Evolutionary conservation across 2,113 vertebrate genomes (phyloP), one percentile per base, ranked within the genome.

Genomic region (Myotis brandtii): DNA sequence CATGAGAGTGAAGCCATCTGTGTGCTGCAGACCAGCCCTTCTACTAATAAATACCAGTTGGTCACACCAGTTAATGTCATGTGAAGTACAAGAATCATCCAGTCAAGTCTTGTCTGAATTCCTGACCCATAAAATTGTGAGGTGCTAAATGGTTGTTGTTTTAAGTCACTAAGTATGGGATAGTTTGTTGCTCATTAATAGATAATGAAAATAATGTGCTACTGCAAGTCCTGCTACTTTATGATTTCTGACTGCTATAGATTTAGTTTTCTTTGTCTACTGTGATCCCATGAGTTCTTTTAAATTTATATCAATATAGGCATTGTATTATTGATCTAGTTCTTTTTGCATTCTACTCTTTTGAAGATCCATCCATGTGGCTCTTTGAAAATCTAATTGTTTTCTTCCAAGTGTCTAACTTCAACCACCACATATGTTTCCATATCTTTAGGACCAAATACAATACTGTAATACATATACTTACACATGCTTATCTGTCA

Each of bases 311-410:
- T 92, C 50, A 59, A 66, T 69, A 40, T n/a, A 46, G 5, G 21
- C 13, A 80, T 48, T 83, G 27, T 3, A 37, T 32, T 86, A 62
- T 18, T 67, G n/a, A 95, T 64, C 10, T 79, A 37, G 25, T 54
- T 75, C 54, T 52, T 34, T 40, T 48, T 70, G 46, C 9, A 52
- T 64, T 88, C 32, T 56, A 10, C 37, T 91, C 6, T 52, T 86
- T 56, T 73, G 46, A 94, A 84, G 52, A 66, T 72, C 40, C 5
- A 69, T 40, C 16, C 48, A 82, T 59, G 37, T 64, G 69, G 8
- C 6, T 80, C 56, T 91, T 94, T 79, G 21, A 69, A 87, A 95
- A 89, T 54, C 40, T 89, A 32, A 4, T 73, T 85, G 18, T 87
- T 70, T 80, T 25, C 59, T 90, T 87, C 37, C 20, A 40, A 52